These are phyloP conservation scores for Ypsolopha sequella DNA, from an alignment of 2,888 invertebrate species.

Conservation along the genomic window DNA sequence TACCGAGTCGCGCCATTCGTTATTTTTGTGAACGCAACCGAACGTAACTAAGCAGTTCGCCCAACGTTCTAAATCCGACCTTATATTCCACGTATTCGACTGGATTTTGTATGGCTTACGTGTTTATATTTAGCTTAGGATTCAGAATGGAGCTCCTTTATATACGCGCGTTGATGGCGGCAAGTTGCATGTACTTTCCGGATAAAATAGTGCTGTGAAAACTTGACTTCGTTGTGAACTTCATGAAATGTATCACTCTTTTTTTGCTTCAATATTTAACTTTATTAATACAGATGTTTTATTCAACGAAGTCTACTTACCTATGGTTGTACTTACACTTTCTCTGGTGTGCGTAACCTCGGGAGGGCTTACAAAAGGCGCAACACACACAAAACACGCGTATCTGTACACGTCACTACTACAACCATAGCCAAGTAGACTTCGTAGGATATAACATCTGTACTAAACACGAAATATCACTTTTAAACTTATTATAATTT, in stretches of 20 bases:
- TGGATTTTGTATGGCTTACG: background rate
- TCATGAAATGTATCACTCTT: background rate
- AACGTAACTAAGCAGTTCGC: conserved; percentile 28
- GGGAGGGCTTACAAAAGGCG: too few species aligned
- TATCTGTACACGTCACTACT: too few species aligned
- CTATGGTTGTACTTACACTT: too few species aligned
- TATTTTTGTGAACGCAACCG: conserved; percentile 70
- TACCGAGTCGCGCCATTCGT: conserved; percentile 57
- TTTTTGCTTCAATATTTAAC: too few species aligned
- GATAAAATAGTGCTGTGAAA: conserved; percentile 1
- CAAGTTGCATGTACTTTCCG: background rate
- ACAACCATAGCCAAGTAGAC: too few species aligned
- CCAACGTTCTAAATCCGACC: conserved; percentile 16
- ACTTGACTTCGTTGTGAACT: background rate
- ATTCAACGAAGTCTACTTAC: too few species aligned
- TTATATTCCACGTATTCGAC: conserved; percentile 11
- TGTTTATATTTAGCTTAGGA: conserved; percentile 6
- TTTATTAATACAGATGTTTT: too few species aligned
- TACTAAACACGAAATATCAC: too few species aligned
- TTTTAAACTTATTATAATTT: too few species aligned
- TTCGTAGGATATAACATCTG: too few species aligned
- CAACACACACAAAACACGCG: too few species aligned
- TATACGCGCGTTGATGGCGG: conserved; percentile 7
- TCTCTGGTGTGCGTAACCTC: too few species aligned
- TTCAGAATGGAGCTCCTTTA: conserved; percentile 1